Evolutionary conservation across 2,888 invertebrate species (phyloP), one percentile per base, ranked within the genome.

Genomic region (Ceramica pisi): DNA sequence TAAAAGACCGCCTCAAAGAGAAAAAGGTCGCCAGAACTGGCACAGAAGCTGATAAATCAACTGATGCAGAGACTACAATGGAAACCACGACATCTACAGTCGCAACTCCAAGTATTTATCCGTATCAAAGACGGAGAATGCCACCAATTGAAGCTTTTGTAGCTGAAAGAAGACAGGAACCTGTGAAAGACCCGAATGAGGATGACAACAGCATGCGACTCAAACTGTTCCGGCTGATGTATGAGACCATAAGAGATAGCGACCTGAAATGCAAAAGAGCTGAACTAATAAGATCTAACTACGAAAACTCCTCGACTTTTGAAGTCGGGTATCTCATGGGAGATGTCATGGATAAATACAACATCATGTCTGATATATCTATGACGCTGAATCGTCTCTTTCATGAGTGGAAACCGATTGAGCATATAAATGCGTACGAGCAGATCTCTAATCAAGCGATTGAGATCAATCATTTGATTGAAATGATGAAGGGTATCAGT

Each of bases 341-440:
- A 0, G 94, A 94, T 53, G 84, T 93, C 0, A 90, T 90, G 0
- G 94, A 94, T 9, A 92, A 93, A 53, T 90, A 78, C 7, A 90
- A 88, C 3, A 84, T 90, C 0, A 93, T 94, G 86, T 75, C 84
- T 0, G 94, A 94, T 23, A 91, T 94, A 5, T 78, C 91, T 0
- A 26, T 71, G 9, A 93, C 94, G 0, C 16, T 94, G 0, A 86
- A 87, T 16, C 80, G 91, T 0, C 67, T 93, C 0, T 90, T 92
- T 14, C 50, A 77, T 0, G 87, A 88, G 0, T 94, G 94, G 94
- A 90, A 87, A n/a, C 94, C 94, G 0, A 90, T 94, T 31, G 94
- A 94, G n/a, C 94, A 94, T 73, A 92, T 94, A 0, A 94, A 94
- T 19, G 94, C 93, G 0, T 94, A 94, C 50, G 94, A 94, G 7